Evolutionary conservation across 2,888 invertebrate species (phyloP), one percentile per base, ranked within the genome.

Genomic region (Archaeoteleia sp.): DNA sequence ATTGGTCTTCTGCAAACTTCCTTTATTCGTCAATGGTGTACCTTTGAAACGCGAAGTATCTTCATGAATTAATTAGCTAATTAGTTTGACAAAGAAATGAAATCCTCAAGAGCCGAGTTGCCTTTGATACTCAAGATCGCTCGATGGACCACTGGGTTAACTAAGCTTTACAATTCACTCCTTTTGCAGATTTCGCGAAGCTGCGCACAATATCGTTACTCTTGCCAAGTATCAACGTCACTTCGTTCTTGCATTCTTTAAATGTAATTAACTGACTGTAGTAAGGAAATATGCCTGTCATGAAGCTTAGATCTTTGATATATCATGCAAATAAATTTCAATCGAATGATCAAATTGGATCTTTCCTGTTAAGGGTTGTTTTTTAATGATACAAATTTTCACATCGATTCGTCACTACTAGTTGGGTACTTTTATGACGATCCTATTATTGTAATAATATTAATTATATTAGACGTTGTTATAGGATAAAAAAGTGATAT

Each of bases 111-210:
- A 53, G 45, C 14, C n/a, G 27, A 39, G 51, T 46, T 37, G 23
- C 13, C 43, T 58, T 53, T 42, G 67, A 60, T 37, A 67, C 61
- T 70, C 67, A 60, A 68, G 63, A 54, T 58, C 43, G 37, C 67
- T 57, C 61, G 65, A 67, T 67, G 57, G 46, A 46, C 53, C 25
- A 55, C 43, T 43, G 55, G 34, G 46, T 51, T 53, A 46, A 61
- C 37, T 63, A 29, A 54, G 45, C 45, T 63, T 49, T 43, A 49
- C 34, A 54, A 63, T 55, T 63, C 43, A 37, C 20, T 42, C 17
- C 25, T 20, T n/a, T 48, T 40, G 29, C 42, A 34, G 42, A 42
- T 46, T 39, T 53, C 20, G 20, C 14, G 10, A 25, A 23, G 43
- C 43, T 43, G 29, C 54, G 29, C 32, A 55, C 34, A 13, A 35